These are phyloP conservation scores for Tychaedon coryphoeus DNA, from an alignment of 2,113 vertebrate species.

Conservation along the genomic window DNA sequence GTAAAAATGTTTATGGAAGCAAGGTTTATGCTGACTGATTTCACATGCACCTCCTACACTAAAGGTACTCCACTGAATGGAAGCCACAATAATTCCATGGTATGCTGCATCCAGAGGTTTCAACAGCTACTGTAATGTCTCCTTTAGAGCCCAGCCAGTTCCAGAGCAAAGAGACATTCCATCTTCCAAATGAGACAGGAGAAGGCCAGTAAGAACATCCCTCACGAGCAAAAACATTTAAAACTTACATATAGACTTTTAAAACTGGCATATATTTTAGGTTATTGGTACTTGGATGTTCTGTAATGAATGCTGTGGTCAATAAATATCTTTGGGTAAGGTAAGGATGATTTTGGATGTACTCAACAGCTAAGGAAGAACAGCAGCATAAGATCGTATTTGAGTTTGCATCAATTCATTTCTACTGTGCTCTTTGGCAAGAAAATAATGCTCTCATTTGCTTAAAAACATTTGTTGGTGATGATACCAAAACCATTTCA, in stretches of 20 bases:
- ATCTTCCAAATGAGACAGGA: constrained; percentile 65
- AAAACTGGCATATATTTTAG: constrained; percentile 55
- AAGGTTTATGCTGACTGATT: constrained; percentile 27
- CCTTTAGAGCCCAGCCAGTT: constrained; percentile 40
- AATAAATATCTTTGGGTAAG: constrained; percentile 45
- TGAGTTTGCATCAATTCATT: not conserved
- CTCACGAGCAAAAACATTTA: constrained; percentile 59
- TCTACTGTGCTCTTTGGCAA: not conserved
- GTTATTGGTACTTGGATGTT: constrained; percentile 51
- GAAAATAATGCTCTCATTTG: not conserved
- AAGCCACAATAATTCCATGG: not conserved
- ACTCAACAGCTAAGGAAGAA: not conserved
- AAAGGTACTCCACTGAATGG: not conserved
- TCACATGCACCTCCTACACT: not conserved
- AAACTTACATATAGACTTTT: constrained; percentile 56
- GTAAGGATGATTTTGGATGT: not conserved
- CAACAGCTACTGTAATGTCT: constrained; percentile 50
- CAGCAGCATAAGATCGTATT: not conserved
- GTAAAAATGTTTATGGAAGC: constrained; percentile 3
- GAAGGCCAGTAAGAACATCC: constrained; percentile 63
- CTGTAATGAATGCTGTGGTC: constrained; percentile 35
- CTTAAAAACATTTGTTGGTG: not conserved
- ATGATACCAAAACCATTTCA: not conserved
- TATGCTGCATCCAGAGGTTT: constrained; percentile 32
- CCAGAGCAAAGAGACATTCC: constrained; percentile 38